Evolutionary conservation across 1,140 invertebrate species (phyloP), one percentile per base, ranked within the genome.

Genomic region (Psilanteris sp.): DNA sequence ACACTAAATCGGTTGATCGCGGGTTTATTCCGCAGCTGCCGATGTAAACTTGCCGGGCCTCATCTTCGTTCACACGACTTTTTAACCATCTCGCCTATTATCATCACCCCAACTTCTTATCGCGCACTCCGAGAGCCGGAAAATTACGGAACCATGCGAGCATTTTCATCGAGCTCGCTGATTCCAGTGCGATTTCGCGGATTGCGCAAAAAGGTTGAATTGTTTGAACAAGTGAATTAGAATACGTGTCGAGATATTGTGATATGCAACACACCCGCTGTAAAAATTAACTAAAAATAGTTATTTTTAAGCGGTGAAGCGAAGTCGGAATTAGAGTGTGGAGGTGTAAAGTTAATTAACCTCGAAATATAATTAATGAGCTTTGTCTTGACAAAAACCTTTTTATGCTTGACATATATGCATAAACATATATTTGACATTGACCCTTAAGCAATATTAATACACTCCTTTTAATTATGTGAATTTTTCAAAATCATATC

Each of bases 1-100:
- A 87, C 86, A 85, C 86, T 83, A 85, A 87, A 87, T 88, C 86
- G 84, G 81, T 77, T 66, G 80, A 75, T 52, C 80, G 83, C 85
- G 83, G 83, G n/a, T n/a, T 83, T 81, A 67, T 66, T 29, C 66
- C 77, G 75, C 81, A 80, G 72, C 79, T 80, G 81, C 55, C 61
- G 18, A 10, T 13, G 11, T 4, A 34, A 31, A 27, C 46, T 55
- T 46, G 31, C 16, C 41, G 55, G 16, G 5, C 27, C 7, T 27
- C 34, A 27, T 4, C 24, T 20, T 10, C 11, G 32, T 57, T 57
- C 64, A 68, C 64, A 68, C 64, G 64, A 39, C 34, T 57, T 41
- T 57, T 41, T 39, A 18, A 50, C 37, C 4, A 27, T 50, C 26
- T 18, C 15, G 14, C 18, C 26, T 66, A 34, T 54, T 27, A 43